Conservation (phyloP, 2,797 vertebrate genomes). For the Odontamblyopus rebecca region DNA sequence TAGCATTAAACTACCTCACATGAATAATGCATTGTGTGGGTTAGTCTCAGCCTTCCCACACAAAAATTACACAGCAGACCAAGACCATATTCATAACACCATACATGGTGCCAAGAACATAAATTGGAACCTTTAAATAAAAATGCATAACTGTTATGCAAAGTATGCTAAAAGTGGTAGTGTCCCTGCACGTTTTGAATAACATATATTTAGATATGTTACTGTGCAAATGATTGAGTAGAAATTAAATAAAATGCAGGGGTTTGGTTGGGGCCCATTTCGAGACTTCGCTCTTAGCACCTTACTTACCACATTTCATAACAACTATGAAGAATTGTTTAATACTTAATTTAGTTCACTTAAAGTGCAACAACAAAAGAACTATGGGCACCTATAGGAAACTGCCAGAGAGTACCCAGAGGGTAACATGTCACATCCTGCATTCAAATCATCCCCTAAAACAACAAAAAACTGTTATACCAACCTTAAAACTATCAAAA, state of each 20-base stretch:
- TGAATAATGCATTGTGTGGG: slow-evolving; percentile 53
- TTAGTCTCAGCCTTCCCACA: slow-evolving; percentile 31
- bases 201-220: not conserved
- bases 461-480: not conserved
- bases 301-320: slow-evolving; percentile 19
- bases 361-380: slow-evolving; percentile 30
- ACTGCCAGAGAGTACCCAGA: not conserved
- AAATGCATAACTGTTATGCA: not conserved
- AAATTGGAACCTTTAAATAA: slow-evolving; percentile 28
- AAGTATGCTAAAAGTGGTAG: not conserved
- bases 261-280: slow-evolving; percentile 7
- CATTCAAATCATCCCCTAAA: not conserved
- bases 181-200: not conserved
- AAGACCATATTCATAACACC: slow-evolving; percentile 28
- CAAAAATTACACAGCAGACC: slow-evolving; percentile 24
- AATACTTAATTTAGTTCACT: slow-evolving; percentile 51
- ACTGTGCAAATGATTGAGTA: not conserved
- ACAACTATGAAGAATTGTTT: slow-evolving; percentile 23
- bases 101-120: slow-evolving; percentile 26
- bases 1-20: slow-evolving; percentile 40
- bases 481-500: no score
- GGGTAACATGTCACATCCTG: not conserved
- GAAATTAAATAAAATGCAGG: slow-evolving; percentile 10
- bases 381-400: not conserved
- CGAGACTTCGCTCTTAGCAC: slow-evolving; percentile 14